Evolutionary conservation across 2,797 vertebrate genomes (phyloP).

Genomic region (Gobio occitaniae): DNA sequence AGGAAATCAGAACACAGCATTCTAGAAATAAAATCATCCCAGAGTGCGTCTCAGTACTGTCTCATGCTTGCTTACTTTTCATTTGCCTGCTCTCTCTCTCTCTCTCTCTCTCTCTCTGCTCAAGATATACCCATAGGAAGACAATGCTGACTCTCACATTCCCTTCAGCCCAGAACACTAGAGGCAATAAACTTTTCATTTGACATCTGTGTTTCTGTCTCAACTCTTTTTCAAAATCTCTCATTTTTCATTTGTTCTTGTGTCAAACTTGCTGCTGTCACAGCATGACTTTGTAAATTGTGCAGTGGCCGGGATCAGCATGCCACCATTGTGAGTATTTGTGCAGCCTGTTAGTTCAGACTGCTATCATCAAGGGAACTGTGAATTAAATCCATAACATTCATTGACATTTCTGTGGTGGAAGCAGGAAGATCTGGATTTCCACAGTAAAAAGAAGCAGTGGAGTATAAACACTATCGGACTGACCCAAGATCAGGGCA

Average conservation of each 20-base stretch:
- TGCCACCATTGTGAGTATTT: constrained; percentile 19
- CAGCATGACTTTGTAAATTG: constrained; percentile 14
- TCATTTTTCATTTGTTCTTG: constrained; percentile 23
- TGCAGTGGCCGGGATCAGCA: constrained; percentile 3
- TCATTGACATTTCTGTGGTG: constrained; percentile 45
- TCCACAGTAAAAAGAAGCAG: constrained; percentile 73
- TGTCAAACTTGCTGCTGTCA: constrained; percentile 33
- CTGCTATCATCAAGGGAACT: constrained; percentile 42
- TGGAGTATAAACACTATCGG: constrained; percentile 71
- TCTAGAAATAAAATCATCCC: constrained; percentile 31
- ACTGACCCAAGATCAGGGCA: constrained; percentile 64
- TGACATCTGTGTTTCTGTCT: constrained; percentile 31
- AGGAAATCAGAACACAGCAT: constrained; percentile 22
- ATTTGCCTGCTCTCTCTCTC: not conserved
- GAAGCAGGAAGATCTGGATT: constrained; percentile 50
- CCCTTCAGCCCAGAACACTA: constrained; percentile 35
- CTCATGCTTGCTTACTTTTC: constrained; percentile 16
- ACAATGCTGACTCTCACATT: constrained; percentile 39
- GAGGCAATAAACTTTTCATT: constrained; percentile 36
- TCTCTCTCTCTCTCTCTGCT: constrained; percentile 12
- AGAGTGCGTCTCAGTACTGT: constrained; percentile 18
- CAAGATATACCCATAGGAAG: constrained; percentile 17
- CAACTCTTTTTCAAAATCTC: constrained; percentile 16
- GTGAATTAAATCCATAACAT: constrained; percentile 53
- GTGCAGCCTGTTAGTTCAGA: constrained; percentile 38